Evolutionary conservation across 2,888 invertebrate genomes (phyloP), one percentile per base, ranked within the genome.

Genomic region (Unio delphinus): DNA sequence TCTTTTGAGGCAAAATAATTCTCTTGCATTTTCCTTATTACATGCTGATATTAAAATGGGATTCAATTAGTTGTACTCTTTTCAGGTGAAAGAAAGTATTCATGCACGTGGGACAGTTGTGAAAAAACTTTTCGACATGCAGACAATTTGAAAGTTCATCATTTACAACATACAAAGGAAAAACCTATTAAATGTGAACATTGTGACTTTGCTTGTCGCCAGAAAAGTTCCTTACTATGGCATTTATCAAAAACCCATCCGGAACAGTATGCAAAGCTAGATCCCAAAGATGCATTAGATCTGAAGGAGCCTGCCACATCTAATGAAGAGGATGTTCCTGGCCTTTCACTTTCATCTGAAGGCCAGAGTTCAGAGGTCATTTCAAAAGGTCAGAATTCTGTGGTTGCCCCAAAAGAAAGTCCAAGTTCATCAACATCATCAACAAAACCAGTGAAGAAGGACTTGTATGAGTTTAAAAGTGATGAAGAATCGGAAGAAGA

Each of bases 151-250:
- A 87, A 88, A 72, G 81, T 87, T 6, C 89, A 90, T 73, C 78
- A 82, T 64, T 77, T 85, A 45, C 84, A 86, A 65, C 89, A 90
- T 78, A 88, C 87, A 28, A 86, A 87, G 69, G 88, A 89, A 72
- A 88, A 88, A 73, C 88, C 88, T 30, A 75, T 88, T 61, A 82
- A 84, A 57, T 90, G 89, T 78, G 80, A 83, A 26, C 80, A 85
- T n/a, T 90, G 89, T 80, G 82, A 83, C 56, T 88, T 86, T 72
- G 84, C 83, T 26, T 89, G 88, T 74, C 81, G 87, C 66, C 89
- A 90, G 79, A 87, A 86, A 70, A 87, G 84, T 70, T 87, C 88
- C 3, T 81, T 89, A 23, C 83, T 82, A 65, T 86, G 84, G 79
- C 89, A 89, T 76, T 82, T 86, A 70, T 73, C 71, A 65, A 80